phyloP scores from a whole-genome alignment of 2,797 vertebrate species.

The Xenops minutus region DNA sequence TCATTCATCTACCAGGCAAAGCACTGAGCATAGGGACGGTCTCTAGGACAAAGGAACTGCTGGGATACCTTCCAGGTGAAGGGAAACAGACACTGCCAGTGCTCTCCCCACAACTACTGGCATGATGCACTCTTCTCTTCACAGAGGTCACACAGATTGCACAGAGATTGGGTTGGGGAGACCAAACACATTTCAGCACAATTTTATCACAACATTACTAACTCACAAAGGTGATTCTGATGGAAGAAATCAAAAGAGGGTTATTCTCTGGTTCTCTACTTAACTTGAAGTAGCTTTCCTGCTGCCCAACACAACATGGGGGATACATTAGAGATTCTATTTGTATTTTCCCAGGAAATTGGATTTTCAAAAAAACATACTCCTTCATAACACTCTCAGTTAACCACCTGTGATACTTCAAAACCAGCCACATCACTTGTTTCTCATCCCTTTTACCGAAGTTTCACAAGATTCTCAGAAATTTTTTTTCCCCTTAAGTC shows the following conservation, averaged over 20 bases:
- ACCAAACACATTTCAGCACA: conserved; percentile 39
- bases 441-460: neutral
- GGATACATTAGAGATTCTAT: neutral
- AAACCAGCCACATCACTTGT: neutral
- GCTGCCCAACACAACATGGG: neutral
- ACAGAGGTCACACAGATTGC: conserved; percentile 41
- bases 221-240: conserved; percentile 45
- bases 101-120: conserved; percentile 56
- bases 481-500: neutral
- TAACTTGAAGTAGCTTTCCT: neutral
- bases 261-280: conserved; percentile 17
- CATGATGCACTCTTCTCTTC: conserved; percentile 50
- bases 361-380: neutral
- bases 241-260: conserved; percentile 53
- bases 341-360: neutral
- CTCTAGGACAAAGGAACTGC: conserved; percentile 36
- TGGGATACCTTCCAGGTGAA: conserved; percentile 50
- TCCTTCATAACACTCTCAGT: neutral
- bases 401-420: neutral
- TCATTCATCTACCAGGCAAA: conserved; percentile 50
- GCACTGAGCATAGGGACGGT: conserved; percentile 16
- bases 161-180: conserved; percentile 45
- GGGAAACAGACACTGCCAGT: conserved; percentile 49
- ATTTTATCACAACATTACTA: conserved; percentile 49
- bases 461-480: neutral